Percentiles rank a stretch among this genome's conserved stretches.
phyloP scores from a whole-genome alignment of 2,888 invertebrate genomes.

The Habroteleia sp. region DNA sequence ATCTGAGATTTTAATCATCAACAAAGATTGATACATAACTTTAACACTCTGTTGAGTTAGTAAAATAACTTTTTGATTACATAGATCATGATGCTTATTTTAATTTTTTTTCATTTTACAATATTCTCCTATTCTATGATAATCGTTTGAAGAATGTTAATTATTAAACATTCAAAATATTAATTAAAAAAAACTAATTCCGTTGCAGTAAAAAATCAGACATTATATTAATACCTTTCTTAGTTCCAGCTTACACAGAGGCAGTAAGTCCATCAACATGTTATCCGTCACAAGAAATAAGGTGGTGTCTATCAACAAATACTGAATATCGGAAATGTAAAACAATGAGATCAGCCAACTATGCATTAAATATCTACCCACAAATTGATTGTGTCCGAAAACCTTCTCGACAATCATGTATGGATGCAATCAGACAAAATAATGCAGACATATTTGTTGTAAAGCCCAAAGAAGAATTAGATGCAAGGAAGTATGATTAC shows the following conservation, averaged over 20 bases:
- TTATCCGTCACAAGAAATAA: constrained; percentile 73
- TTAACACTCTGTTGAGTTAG: too few relatives aligned
- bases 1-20: too few relatives aligned
- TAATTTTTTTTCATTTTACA: too few relatives aligned
- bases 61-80: too few relatives aligned
- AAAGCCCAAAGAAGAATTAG: constrained; percentile 87
- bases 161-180: too few relatives aligned
- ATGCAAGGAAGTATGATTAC: constrained; percentile 86
- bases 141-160: too few relatives aligned
- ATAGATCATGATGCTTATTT: too few relatives aligned
- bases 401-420: constrained; percentile 84
- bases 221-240: constrained; percentile 6
- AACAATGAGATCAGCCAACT: constrained; percentile 88
- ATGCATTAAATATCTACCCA: constrained; percentile 89
- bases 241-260: constrained; percentile 77
- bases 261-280: constrained; percentile 76
- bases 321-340: constrained; percentile 89
- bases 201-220: too few relatives aligned
- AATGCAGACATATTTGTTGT: constrained; percentile 88
- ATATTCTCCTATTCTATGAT: too few relatives aligned
- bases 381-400: constrained; percentile 89
- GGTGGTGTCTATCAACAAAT: constrained; percentile 86
- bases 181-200: too few relatives aligned
- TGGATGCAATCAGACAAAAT: constrained; percentile 85
- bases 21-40: too few relatives aligned